A percentile compares a stretch with the other conserved stretches of the same genome.
phyloP scores from a whole-genome alignment of 2,797 vertebrate species.

The Parambassis ranga region DNA sequence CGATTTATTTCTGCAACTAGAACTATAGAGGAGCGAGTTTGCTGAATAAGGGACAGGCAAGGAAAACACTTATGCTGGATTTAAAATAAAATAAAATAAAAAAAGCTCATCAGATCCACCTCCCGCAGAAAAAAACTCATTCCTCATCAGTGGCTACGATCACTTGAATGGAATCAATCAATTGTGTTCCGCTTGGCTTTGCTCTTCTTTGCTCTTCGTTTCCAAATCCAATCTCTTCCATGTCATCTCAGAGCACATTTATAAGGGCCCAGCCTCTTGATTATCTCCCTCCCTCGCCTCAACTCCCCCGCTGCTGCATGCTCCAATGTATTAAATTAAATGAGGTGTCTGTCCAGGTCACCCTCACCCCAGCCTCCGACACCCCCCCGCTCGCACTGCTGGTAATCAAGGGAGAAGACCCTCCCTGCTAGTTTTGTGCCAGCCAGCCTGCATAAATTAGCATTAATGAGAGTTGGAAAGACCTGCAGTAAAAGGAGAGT shows the following conservation, averaged over 20 bases:
- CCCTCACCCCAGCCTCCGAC: slow-evolving; percentile 77
- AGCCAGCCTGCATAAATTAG: slow-evolving; percentile 79
- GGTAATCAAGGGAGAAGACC: slow-evolving; percentile 81
- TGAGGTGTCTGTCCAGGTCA: slow-evolving; percentile 91
- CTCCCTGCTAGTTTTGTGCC: slow-evolving; percentile 72
- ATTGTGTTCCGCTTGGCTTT: slow-evolving; percentile 87
- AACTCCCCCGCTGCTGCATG: slow-evolving; percentile 79
- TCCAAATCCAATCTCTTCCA: slow-evolving; percentile 94
- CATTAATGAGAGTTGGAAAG: slow-evolving; percentile 76
- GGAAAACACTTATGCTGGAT: slow-evolving; percentile 68
- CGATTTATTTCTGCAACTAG: slow-evolving; percentile 45
- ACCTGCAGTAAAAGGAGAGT: slow-evolving; percentile 63
- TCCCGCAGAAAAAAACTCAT: slow-evolving; percentile 60
- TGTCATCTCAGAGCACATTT: slow-evolving; percentile 91
- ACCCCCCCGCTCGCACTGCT: slow-evolving; percentile 74
- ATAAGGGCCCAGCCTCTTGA: slow-evolving; percentile 85
- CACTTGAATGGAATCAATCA: slow-evolving; percentile 90
- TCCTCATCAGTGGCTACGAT: slow-evolving; percentile 80
- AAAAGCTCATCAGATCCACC: slow-evolving; percentile 62
- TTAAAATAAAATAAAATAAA: too few species aligned
- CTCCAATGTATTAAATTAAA: slow-evolving; percentile 94
- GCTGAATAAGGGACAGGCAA: slow-evolving; percentile 60
- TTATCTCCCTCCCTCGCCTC: slow-evolving; percentile 85
- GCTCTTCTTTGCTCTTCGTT: slow-evolving; percentile 84
- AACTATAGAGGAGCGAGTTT: slow-evolving; percentile 35